Evolutionary conservation across 2,113 vertebrate genomes (phyloP).

Genomic region (Promerops cafer): DNA sequence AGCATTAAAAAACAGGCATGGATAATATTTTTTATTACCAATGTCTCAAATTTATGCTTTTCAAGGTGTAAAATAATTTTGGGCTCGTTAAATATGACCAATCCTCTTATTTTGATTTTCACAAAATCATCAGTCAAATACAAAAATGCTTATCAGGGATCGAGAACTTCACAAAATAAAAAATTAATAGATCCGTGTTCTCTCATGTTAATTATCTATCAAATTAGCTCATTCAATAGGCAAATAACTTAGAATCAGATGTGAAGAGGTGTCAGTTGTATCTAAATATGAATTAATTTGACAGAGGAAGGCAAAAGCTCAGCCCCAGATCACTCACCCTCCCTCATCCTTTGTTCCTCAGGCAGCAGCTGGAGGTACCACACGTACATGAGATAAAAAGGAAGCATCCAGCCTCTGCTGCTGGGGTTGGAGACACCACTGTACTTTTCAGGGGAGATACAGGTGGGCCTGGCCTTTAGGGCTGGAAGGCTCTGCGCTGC

Average conservation of each 20-base stretch:
- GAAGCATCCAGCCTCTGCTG: neutral
- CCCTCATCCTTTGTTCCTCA: neutral
- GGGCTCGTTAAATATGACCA: neutral
- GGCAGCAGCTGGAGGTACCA: neutral
- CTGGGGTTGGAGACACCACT: neutral
- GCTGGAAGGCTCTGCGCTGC: fast-evolving
- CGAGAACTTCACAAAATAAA: neutral
- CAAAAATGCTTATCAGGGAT: neutral
- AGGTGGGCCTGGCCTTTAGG: neutral
- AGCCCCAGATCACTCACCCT: neutral
- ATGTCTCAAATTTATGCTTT: neutral
- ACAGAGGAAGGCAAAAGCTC: neutral
- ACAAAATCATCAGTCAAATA: neutral
- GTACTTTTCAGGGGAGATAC: neutral
- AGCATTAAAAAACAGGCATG: neutral
- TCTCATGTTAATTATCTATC: neutral
- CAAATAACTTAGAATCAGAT: neutral
- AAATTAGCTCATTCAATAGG: fast-evolving
- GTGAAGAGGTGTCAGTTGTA: neutral
- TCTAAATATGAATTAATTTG: neutral
- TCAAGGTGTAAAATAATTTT: neutral
- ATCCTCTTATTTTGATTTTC: neutral
- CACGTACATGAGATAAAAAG: neutral
- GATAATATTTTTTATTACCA: neutral
- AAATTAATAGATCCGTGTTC: neutral